Base-by-base conservation (phyloP, 2,888 invertebrate genomes). In the Trissolcus brochymenae region DNA sequence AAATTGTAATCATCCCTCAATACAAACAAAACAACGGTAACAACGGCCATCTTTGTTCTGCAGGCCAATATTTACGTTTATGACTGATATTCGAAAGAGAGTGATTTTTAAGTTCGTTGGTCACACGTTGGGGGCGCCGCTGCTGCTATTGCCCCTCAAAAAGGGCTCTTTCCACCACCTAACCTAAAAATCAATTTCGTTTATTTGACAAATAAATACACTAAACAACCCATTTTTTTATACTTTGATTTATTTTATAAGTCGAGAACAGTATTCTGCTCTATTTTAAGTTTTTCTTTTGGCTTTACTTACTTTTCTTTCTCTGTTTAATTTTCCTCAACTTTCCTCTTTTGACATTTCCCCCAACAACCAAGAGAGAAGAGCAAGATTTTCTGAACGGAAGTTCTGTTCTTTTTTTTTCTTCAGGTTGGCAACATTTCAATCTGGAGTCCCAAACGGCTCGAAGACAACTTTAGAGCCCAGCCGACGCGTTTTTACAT, bases 1-100 rank as follows among this genome's bases (percentile, higher is more conserved):
- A 76, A 73, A 81, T 81, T 72, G 83, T 80, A 82, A 54, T 82
- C 86, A 83, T 82, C 80, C 81, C 81, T 79, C 74, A 80, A 80
- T 82, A 82, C 86, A 86, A 87, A 86, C 87, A 87, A 87, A 73
- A 77, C 78, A 74, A 78, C 78, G 57, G 55, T 53, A 86, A 86
- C 85, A 67, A 67, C 74, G 51, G 67, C 74, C 74, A 74, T 67
- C 53, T 67, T 74, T 74, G 60, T 60, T 60, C 11, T 14, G 57
- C 17, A 7, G 14, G 17, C 66, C 55, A 61, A 70, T 70, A 70
- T 70, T 70, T 70, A 70, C 54, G 61, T 70, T 70, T 70, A 70
- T 46, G 61, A 70, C 29, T 53, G 6, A 35, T n/a, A n/a, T 49
- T 49, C 4, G 9, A 25, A 25, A 25, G 25, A 21, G 19, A n/a